A percentile compares a stretch with the other conserved stretches of the same genome.
phyloP scores from a whole-genome alignment of 2,797 vertebrate genomes.

The Mustela erminea region DNA sequence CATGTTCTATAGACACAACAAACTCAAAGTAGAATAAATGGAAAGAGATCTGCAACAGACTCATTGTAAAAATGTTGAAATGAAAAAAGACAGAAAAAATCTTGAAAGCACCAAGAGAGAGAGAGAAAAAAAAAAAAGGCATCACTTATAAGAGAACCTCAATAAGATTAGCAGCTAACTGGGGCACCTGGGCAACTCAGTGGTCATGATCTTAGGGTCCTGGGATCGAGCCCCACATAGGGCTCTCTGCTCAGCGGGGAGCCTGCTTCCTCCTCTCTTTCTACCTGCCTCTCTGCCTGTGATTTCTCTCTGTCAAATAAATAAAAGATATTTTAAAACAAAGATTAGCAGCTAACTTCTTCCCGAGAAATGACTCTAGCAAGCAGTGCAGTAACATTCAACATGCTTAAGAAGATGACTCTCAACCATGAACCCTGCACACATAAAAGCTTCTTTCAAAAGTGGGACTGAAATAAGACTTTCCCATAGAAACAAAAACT shows the following conservation, averaged over 20 bases:
- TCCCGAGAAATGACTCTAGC: background rate
- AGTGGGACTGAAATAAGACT: background rate
- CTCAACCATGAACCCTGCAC: background rate
- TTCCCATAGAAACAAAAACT: background rate
- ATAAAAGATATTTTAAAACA: too few species aligned
- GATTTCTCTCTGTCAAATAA: too few species aligned
- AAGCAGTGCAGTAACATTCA: background rate
- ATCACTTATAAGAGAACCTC: too few species aligned
- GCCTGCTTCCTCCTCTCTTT: too few species aligned
- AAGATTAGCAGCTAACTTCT: background rate
- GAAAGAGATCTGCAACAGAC: background rate
- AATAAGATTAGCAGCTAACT: background rate
- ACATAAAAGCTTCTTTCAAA: background rate
- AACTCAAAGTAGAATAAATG: background rate
- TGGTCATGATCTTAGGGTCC: too few species aligned
- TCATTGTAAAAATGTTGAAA: background rate
- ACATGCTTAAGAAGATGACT: background rate
- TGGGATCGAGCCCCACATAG: too few species aligned
- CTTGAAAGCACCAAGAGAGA: background rate
- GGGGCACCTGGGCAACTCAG: too few species aligned
- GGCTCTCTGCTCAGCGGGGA: too few species aligned
- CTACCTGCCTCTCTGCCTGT: too few species aligned
- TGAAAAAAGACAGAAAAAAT: background rate
- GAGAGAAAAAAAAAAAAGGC: background rate
- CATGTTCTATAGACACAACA: background rate